Evolutionary conservation across 2,113 vertebrate species (phyloP).

Genomic region (Scomber scombrus): DNA sequence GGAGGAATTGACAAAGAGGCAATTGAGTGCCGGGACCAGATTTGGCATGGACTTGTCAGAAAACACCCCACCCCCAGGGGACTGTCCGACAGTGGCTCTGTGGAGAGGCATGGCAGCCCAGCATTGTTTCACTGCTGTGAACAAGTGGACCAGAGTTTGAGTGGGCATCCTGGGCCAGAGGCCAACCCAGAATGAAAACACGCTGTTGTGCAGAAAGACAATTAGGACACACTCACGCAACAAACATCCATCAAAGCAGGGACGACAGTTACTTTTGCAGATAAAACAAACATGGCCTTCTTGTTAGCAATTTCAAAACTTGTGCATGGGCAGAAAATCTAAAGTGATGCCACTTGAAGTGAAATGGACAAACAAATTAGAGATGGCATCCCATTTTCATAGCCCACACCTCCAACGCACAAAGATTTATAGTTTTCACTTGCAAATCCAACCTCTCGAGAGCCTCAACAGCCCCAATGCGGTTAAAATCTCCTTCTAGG

Average conservation of each 20-base stretch:
- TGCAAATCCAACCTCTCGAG: conserved; percentile 15
- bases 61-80: conserved; percentile 51
- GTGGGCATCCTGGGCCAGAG: conserved; percentile 56
- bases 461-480: background rate
- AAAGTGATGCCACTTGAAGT: conserved; percentile 16
- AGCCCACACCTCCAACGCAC: conserved; percentile 44
- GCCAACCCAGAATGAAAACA: conserved; percentile 60
- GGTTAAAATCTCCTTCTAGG: conserved; percentile 3
- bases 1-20: conserved; percentile 68
- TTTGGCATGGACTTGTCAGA: conserved; percentile 64
- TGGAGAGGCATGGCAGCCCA: conserved; percentile 48
- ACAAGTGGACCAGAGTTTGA: conserved; percentile 58
- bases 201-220: conserved; percentile 55
- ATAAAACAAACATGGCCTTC: conserved; percentile 63
- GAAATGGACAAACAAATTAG: conserved; percentile 54
- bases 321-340: conserved; percentile 52
- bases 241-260: conserved; percentile 54
- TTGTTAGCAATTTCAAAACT: conserved; percentile 63
- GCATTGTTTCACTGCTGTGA: conserved; percentile 48
- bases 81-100: conserved; percentile 39
- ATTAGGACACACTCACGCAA: conserved; percentile 65
- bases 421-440: conserved; percentile 10
- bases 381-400: conserved; percentile 41
- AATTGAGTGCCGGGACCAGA: conserved; percentile 55
- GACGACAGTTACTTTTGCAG: conserved; percentile 56